Percentiles rank a stretch among this genome's conserved stretches.
Evolutionary conservation across 2,797 vertebrate species (phyloP).

Genomic region (Hemitrygon akajei): DNA sequence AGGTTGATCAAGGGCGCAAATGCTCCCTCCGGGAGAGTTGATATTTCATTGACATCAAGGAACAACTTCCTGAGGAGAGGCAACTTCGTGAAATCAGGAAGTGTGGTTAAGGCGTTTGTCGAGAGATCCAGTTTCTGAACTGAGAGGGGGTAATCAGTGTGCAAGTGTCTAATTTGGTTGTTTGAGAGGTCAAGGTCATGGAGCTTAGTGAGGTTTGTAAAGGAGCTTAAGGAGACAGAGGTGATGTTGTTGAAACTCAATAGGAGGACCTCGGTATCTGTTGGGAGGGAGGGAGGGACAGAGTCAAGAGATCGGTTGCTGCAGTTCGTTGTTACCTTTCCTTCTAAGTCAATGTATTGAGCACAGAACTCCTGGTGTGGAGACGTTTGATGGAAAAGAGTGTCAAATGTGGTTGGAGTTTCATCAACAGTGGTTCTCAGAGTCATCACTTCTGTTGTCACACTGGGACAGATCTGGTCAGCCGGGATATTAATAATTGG

Average conservation of each 20-base stretch:
- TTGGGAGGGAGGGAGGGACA: slow-evolving; percentile 41
- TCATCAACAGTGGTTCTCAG: too few relatives aligned
- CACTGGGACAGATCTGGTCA: background rate
- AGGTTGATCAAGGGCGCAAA: slow-evolving; percentile 43
- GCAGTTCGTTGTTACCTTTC: slow-evolving; percentile 46
- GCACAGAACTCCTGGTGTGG: background rate
- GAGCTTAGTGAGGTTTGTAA: slow-evolving; percentile 41
- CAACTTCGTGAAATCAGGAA: slow-evolving; percentile 43
- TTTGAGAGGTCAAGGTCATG: slow-evolving; percentile 42
- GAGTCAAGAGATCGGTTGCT: slow-evolving; percentile 38
- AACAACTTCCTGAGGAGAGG: slow-evolving; percentile 42
- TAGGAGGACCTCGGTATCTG: slow-evolving; percentile 38
- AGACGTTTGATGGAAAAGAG: slow-evolving; percentile 40
- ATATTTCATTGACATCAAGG: slow-evolving; percentile 45
- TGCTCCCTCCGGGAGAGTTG: slow-evolving; percentile 2
- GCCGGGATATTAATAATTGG: background rate
- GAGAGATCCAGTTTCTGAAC: slow-evolving; percentile 43
- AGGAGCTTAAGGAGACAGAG: slow-evolving; percentile 40
- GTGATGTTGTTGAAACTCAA: slow-evolving; percentile 44
- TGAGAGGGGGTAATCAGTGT: background rate
- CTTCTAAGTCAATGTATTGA: background rate
- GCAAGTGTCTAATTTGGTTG: slow-evolving; percentile 43
- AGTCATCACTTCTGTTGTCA: background rate
- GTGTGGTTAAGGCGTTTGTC: slow-evolving; percentile 42
- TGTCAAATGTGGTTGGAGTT: background rate